Base-by-base conservation (phyloP, 2,113 vertebrate species). In the Ascaphus truei region DNA sequence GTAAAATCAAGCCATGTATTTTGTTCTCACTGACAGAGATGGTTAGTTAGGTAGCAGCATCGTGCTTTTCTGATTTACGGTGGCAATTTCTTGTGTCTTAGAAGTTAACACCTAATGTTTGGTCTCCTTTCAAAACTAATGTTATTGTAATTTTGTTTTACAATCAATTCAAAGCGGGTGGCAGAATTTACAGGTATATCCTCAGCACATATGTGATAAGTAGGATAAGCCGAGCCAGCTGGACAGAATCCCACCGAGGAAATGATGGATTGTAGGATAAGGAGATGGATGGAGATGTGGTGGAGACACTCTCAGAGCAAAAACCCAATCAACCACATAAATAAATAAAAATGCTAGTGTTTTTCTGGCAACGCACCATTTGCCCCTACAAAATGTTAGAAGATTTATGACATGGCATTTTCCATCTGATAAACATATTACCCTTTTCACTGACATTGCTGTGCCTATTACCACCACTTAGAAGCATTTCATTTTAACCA, bases 281-380 rank as follows among this genome's bases (percentile, higher is more conserved):
- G 13, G 29, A 43, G 34, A 55, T 66, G 63, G 34, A 60, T 52
- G 25, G 45, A 60, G 12, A 4, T 61, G 55, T 34, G 55, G 43
- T 25, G 48, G 48, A 69, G 56, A 51, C 67, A 52, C 9, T 39
- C 53, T 60, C 41, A 61, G 56, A 61, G 56, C 33, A 47, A 48
- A 36, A 61, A 29, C 57, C 67, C 57, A 69, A 59, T 60, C 66
- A 71, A 41, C 67, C 67, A 61, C 67, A 71, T 71, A 71, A 71
- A 51, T 71, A 60, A 71, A 61, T 61, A 71, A 23, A 61, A 60
- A 41, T 18, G 45, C 48, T 30, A 63, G 56, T 20, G 20, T 71
- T 61, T 71, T 58, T 39, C 36, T 71, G 57, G 33, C 57, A 71
- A 52, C 52, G n/a, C 23, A 59, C 67, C 67, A 71, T 71, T 71